Evolutionary conservation across 2,888 invertebrate species (phyloP), one percentile per base, ranked within the genome.

Genomic region (Rhorus exstirpatorius): DNA sequence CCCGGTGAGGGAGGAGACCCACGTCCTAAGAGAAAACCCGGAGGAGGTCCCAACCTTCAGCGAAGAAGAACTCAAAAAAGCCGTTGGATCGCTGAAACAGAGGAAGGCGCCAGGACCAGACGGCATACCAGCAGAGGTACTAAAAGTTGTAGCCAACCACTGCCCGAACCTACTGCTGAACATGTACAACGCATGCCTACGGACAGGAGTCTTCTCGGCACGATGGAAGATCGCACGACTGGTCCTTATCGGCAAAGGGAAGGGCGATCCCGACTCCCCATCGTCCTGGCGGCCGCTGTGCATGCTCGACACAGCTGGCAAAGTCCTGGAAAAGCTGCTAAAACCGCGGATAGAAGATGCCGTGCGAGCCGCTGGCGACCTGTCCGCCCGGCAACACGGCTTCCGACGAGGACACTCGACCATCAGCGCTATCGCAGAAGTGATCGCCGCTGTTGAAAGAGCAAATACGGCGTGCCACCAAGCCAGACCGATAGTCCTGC

Each of bases 281-380:
- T 81, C 78, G 8, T 60, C 84, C n/a, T 85, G 6, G 3, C 2
- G 88, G 60, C 89, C 89, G 1, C 85, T 90, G 1, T 87, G 88
- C 70, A 77, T 89, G 35, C 35, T 60, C 7, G 60, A 38, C 38
- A 68, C 55, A 0, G 58, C 79, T 0, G 74, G 72, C 0, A 86
- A 85, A 55, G 38, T 86, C 6, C 55, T 82, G 7, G 85, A 87
- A 55, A 84, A 79, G 51, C 72, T 87, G 21, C 70, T 87, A 26
- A 80, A 79, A 61, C 63, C 80, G 1, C 68, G 85, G 14, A 21
- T 85, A 1, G 49, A 49, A 0, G 12, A 7, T 7, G 81, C 84
- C 1, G 19, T 87, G 7, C 14, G 49, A 12, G 79, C 51, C 7
- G 81, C 63, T 0, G 86, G 85, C 7, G 81, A 78, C 51, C 77